Evolutionary conservation across 2,888 invertebrate genomes (phyloP), one percentile per base, ranked within the genome.

Genomic region (Orthosia gracilis): DNA sequence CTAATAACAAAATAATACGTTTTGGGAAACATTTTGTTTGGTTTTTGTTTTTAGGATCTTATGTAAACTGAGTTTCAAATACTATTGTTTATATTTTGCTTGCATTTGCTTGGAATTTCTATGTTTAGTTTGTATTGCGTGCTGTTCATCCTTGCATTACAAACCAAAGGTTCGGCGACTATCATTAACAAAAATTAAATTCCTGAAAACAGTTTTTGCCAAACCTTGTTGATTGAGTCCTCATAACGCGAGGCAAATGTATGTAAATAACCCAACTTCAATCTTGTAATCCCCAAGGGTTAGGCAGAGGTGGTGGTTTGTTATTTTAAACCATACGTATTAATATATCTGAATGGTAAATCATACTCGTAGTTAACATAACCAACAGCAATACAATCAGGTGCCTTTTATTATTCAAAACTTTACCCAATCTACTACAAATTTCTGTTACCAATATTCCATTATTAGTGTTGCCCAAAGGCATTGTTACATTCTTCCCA

Each of bases 1-100:
- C 61, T 67, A 77, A 75, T 80, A 83, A 77, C 71, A 73, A 73
- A 78, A 73, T 78, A 78, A 72, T 65, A 65, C 23, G 55, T 70
- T 76, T 71, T 55, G n/a, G 15, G 12, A 59, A 72, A 64, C 57
- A 64, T 64, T 49, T 59, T 18, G 73, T 63, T 58, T 62, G 40
- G 58, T 50, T 9, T 52, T 59, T 23, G 71, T 66, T 58, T 59
- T 40, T 58, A 45, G 50, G 49, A 73, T 49, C 59, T 59, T 54
- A 15, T 13, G 55, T 54, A 47, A 73, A 73, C 57, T 13, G 57
- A 23, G 40, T 47, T 50, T 54, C n/a, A 49, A 67, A 67, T 73
- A 57, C 69, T 69, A 31, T 54, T 59, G 58, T 69, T 69, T 72
- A 69, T 57, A 21, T 50, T 69, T 71, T 40, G 31, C 13, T 49